Conservation (phyloP, 1,140 invertebrate species). For the Calephelis nemesis region DNA sequence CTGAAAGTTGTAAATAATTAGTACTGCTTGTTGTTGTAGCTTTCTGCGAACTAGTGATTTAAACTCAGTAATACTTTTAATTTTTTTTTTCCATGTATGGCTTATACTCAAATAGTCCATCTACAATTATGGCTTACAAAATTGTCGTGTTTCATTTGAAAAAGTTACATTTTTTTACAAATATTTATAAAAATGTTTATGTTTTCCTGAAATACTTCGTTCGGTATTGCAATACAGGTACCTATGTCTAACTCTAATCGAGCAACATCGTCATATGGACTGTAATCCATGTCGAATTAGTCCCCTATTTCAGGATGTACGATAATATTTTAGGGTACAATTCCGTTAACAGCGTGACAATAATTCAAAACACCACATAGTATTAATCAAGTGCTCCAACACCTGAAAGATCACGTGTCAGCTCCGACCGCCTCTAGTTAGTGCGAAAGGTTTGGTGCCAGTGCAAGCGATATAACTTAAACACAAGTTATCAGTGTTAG, state of each 20-base stretch:
- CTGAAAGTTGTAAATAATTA: no score
- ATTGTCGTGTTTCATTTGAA: no score
- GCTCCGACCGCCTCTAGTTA: slow-evolving; percentile 42
- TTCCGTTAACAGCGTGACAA: slow-evolving; percentile 38
- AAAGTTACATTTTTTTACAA: no score
- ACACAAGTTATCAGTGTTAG: background rate
- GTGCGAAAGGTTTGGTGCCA: slow-evolving; percentile 30
- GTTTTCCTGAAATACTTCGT: no score
- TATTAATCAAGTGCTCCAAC: slow-evolving; percentile 56
- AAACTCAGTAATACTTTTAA: no score
- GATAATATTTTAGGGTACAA: slow-evolving; percentile 13
- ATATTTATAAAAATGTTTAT: background rate
- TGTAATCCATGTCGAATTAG: background rate
- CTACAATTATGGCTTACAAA: no score
- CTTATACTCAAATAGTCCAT: no score
- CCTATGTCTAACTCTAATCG: background rate
- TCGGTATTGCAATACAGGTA: no score
- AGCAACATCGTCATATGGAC: background rate
- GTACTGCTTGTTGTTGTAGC: no score
- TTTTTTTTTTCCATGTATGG: no score
- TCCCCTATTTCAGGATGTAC: background rate
- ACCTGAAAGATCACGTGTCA: slow-evolving; percentile 66
- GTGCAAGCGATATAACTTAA: slow-evolving; percentile 30
- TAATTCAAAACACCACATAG: slow-evolving; percentile 51
- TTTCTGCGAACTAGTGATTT: no score